Base-by-base conservation (phyloP, 2,888 invertebrate genomes). In the Amphipyra berbera region DNA sequence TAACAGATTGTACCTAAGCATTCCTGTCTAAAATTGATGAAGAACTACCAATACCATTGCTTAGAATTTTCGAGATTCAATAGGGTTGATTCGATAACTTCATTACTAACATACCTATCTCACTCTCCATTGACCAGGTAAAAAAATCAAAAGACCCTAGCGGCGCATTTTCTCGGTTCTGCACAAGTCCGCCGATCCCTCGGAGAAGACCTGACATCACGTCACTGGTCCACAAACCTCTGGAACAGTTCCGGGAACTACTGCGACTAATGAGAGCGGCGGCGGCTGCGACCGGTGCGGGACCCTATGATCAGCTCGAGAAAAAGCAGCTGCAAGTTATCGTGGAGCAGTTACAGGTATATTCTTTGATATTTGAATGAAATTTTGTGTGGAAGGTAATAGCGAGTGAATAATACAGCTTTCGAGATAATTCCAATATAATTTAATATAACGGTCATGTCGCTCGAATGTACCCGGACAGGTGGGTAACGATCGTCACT, bases 201-300 rank as follows among this genome's bases (percentile, higher is more conserved):
- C 95, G 97, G 72, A 96, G 97, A 88, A 96, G 97, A 73, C 98
- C 98, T 12, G 98, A 98, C 87, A 96, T 98, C 71, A 98, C 98
- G 10, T 97, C 97, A 12, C 96, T 98, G 75, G 96, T 98, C 66
- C 97, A 98, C 88, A 97, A 97, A 83, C 98, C 98, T 0, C 89
- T 98, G 77, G 98, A 98, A 90, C 98, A 98, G 93, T 95, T 95
- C 82, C 83, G 95, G 10, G 95, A 95, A 64, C 84, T 95, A 38
- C 81, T 95, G 52, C 84, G 95, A 78, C 85, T 95, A 58, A 94
- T 95, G 90, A 83, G 95, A 56, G 85, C 95, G 0, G 95, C 95
- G 0, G 93, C 90, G 0, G 86, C 91, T 0, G 86, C 91, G 0
- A 87, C 65, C 6, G 92, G 93, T 4, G 87, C 90, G 1, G 94